phyloP scores from a whole-genome alignment of 2,888 invertebrate genomes.

The Eubasilissa splendida region DNA sequence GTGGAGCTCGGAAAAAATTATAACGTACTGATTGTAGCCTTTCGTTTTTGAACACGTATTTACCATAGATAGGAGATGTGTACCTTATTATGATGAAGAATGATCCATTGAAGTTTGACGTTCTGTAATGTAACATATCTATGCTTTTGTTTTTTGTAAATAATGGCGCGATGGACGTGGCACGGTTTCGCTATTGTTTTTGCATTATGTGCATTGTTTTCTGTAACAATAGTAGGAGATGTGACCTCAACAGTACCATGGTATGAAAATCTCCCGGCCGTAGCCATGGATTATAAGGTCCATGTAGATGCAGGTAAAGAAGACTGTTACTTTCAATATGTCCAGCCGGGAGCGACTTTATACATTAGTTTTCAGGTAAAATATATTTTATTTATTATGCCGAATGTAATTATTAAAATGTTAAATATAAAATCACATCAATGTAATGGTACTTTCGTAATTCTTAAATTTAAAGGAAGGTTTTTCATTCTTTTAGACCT shows the following conservation, averaged over 20 bases:
- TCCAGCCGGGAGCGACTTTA: slow-evolving; percentile 92
- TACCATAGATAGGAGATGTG: neutral
- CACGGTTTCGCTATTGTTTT: slow-evolving; percentile 65
- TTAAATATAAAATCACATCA: too few relatives aligned
- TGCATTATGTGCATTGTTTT: slow-evolving; percentile 69
- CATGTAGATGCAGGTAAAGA: slow-evolving; percentile 94
- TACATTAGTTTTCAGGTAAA: slow-evolving; percentile 94
- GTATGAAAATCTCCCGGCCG: slow-evolving; percentile 91
- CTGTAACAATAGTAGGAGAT: slow-evolving; percentile 71
- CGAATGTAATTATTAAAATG: too few relatives aligned
- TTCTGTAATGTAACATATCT: neutral
- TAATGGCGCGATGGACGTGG: slow-evolving; percentile 67
- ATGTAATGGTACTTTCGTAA: too few relatives aligned
- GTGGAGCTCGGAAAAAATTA: too few relatives aligned
- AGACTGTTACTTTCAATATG: slow-evolving; percentile 96
- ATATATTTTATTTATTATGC: slow-evolving; percentile 35
- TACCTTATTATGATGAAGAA: too few relatives aligned
- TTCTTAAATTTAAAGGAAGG: too few relatives aligned
- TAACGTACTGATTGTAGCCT: neutral
- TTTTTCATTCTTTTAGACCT: too few relatives aligned
- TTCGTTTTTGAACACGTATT: neutral
- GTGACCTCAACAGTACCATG: slow-evolving; percentile 72
- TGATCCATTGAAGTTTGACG: neutral
- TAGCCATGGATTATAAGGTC: slow-evolving; percentile 96
- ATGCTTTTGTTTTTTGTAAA: slow-evolving; percentile 43